These are phyloP conservation scores for Manduca sexta DNA, from an alignment of 1,140 invertebrate genomes.

Conservation along the genomic window DNA sequence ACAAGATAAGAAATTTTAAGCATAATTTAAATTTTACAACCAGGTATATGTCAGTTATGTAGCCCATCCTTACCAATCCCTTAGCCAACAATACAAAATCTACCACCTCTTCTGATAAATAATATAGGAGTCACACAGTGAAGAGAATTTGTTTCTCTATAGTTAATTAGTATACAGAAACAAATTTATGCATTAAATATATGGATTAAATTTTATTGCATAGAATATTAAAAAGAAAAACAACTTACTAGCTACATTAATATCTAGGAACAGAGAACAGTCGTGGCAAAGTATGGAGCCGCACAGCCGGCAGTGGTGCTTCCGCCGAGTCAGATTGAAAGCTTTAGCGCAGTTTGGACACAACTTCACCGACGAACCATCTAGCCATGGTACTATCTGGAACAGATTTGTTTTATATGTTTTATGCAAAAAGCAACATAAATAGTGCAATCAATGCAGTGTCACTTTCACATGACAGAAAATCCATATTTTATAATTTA, in stretches of 20 bases:
- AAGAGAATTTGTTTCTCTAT: no score
- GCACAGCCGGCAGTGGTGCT: slow-evolving; percentile 97
- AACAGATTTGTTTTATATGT: slow-evolving; percentile 7
- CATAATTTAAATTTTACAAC: no score
- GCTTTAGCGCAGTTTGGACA: slow-evolving; percentile 93
- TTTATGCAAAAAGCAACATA: not conserved
- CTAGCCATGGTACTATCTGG: slow-evolving; percentile 93
- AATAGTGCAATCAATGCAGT: no score
- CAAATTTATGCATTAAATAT: not conserved
- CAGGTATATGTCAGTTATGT: no score
- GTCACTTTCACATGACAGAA: no score
- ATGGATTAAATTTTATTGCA: slow-evolving; percentile 3
- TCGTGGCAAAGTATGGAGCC: slow-evolving; percentile 96
- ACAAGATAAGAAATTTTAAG: no score
- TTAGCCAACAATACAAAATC: no score
- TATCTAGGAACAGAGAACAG: slow-evolving; percentile 92
- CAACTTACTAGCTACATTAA: slow-evolving; percentile 87
- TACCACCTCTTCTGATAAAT: no score
- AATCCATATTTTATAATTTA: no score
- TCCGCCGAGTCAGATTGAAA: slow-evolving; percentile 90
- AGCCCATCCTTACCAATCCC: no score
- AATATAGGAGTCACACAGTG: no score
- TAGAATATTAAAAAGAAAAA: not conserved
- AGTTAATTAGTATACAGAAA: no score
- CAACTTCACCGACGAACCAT: slow-evolving; percentile 90